Conservation (phyloP, 2,888 invertebrate species). For the Eupithecia vulgata region DNA sequence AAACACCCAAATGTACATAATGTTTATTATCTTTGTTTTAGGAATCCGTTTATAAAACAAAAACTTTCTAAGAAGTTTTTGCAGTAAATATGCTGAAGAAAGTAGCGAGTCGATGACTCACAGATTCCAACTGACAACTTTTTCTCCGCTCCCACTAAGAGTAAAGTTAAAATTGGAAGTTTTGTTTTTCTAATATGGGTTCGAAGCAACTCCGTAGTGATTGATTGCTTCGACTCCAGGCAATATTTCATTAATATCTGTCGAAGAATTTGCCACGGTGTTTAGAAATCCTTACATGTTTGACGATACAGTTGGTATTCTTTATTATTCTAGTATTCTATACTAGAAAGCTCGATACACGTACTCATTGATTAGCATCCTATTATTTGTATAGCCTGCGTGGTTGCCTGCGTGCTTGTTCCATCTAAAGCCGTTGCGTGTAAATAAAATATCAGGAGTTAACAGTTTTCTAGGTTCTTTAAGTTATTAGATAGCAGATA, state of each 20-base stretch:
- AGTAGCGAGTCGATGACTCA: slow-evolving; percentile 30
- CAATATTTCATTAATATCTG: slow-evolving; percentile 79
- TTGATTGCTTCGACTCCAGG: slow-evolving; percentile 71
- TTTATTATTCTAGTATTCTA: neutral
- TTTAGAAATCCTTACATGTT: slow-evolving; percentile 50
- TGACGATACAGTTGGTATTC: slow-evolving; percentile 33
- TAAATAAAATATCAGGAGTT: no score
- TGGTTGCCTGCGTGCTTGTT: neutral
- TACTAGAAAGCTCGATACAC: neutral
- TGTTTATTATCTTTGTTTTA: neutral
- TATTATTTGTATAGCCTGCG: neutral
- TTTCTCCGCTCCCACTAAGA: slow-evolving; percentile 49
- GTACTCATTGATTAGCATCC: neutral
- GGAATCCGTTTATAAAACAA: neutral
- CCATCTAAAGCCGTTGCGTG: neutral
- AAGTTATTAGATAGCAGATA: no score
- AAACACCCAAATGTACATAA: no score
- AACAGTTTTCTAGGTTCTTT: no score
- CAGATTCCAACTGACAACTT: slow-evolving; percentile 46
- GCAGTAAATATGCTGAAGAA: neutral
- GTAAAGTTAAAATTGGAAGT: slow-evolving; percentile 55
- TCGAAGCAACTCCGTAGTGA: slow-evolving; percentile 63
- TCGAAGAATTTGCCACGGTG: slow-evolving; percentile 73
- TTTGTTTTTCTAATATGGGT: slow-evolving; percentile 62
- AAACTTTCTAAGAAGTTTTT: neutral